Base-by-base conservation (phyloP, 2,888 invertebrate genomes). In the Punctoribates punctum region DNA sequence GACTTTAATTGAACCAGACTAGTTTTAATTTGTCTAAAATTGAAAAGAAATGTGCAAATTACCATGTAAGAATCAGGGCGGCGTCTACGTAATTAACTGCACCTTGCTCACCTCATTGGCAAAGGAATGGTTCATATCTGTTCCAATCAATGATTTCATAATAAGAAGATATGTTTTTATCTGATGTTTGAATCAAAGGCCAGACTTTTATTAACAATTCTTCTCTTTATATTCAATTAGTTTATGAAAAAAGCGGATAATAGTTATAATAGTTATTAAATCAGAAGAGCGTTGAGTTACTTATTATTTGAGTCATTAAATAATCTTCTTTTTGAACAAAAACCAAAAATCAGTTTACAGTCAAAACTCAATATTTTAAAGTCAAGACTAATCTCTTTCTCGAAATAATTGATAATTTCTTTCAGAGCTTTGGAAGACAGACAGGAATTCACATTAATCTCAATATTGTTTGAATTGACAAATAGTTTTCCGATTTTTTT, bases 391-490 rank as follows among this genome's bases (percentile, higher is more conserved):
- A 48, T 48, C 48, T 48, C 17, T 3, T 11, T 11, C 13, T 48
- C 48, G 3, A 48, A 48, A 11, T 17, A 48, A 34, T 34, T 34
- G 48, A 48, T 11, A 48, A 15, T 48, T 3, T 48, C 3, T 48
- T 48, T 48, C 48, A n/a, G 34, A 34, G 5, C 5, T 5, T 48
- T 48, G 48, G 13, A 48, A 15, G 48, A 15, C 17, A 48, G 48
- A 13, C 48, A 48, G 13, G 13, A 48, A 48, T 48, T 15, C 13
- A 13, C 48, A 48, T 48, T 48, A 15, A 48, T 48, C 48, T 48
- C 48, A 48, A 48, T 48, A 48, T 48, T 48, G 48, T 48, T 48
- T 48, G 48, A 48, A 48, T 48, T 48, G 48, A 48, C 48, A 48
- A 48, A 48, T 48, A 48, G 48, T 48, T 48, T 48, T 48, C 48